Evolutionary conservation across 2,797 vertebrate species (phyloP), one percentile per base, ranked within the genome.

Genomic region (Kryptolebias ocellatus): DNA sequence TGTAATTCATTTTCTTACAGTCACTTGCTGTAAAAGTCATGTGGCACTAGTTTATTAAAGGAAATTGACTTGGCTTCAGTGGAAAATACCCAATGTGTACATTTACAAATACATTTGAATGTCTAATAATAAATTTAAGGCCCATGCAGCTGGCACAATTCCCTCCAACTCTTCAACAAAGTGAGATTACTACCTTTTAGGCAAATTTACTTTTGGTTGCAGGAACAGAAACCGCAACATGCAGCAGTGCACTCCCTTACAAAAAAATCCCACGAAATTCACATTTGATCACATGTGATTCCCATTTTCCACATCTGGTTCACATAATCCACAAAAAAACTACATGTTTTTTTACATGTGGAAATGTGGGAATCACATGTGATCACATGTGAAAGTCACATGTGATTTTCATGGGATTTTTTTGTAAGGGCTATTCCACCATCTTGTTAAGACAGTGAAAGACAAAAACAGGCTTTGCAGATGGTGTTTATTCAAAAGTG

Each of bases 81-180:
- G 18, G 42, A 53, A 53, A 18, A 6, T 17, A 24, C 39, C 27
- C n/a, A 60, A 4, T 24, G 5, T 2, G 10, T 14, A 24, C 51
- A 37, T 45, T 27, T 52, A 17, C 0, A 24, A 20, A 10, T 8
- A 49, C 28, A 54, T 60, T 54, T 69, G 58, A 42, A 16, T 69
- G 45, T 54, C 20, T 18, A 39, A 49, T 47, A 31, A 14, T 1
- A 0, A 14, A 27, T 37, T n/a, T 44, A 6, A 46, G 39, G 16
- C 17, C 0, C 0, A 0, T 20, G 18, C 0, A 0, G 10, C 1
- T 27, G 9, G 14, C 2, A 6, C 18, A 28, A 12, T 42, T 42
- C 11, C 11, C 39, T 42, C 6, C 31, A 39, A 34, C 60, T 44
- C 2, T 6, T 29, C 11, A 39, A 37, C 50, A 12, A 37, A 31